These are phyloP conservation scores for Drosophila mulleri DNA, from an alignment of 2,888 invertebrate genomes.

Conservation along the genomic window DNA sequence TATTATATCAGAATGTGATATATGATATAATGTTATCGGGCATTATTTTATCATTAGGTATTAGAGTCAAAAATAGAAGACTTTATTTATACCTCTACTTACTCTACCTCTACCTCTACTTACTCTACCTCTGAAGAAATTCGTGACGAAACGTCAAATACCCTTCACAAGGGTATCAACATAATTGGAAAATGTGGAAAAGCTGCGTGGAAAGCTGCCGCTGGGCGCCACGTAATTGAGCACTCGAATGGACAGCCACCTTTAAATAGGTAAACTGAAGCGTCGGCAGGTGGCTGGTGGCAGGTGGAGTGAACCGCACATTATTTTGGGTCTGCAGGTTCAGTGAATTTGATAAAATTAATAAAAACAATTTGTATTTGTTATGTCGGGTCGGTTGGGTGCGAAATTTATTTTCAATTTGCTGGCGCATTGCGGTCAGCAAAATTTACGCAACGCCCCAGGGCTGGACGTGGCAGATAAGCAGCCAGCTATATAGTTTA, in stretches of 20 bases:
- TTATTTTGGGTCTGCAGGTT: conserved; percentile 54
- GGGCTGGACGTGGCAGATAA: conserved; percentile 2
- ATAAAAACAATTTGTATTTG: conserved; percentile 73
- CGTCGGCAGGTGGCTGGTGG: conserved; percentile 44
- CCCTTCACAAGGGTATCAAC: neutral
- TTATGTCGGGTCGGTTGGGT: conserved; percentile 44
- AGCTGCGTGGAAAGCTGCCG: conserved; percentile 28
- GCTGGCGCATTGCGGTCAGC: conserved; percentile 47
- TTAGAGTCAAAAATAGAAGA: no score
- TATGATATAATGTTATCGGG: no score
- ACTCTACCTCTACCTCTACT: no score
- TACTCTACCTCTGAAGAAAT: neutral
- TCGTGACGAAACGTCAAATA: neutral
- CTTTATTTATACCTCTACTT: neutral
- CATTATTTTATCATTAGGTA: no score
- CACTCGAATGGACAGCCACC: conserved; percentile 55
- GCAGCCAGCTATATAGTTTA: conserved; percentile 15
- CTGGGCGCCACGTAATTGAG: conserved; percentile 58
- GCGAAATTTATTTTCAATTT: conserved; percentile 71
- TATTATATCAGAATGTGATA: no score
- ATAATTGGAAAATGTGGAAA: conserved; percentile 18
- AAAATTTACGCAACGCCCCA: conserved; percentile 27
- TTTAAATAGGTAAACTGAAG: conserved; percentile 23
- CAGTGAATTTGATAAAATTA: conserved; percentile 71
- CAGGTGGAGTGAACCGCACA: conserved; percentile 17